Base-by-base conservation (phyloP, 2,888 invertebrate genomes). In the Lissocephala sabroskyi region DNA sequence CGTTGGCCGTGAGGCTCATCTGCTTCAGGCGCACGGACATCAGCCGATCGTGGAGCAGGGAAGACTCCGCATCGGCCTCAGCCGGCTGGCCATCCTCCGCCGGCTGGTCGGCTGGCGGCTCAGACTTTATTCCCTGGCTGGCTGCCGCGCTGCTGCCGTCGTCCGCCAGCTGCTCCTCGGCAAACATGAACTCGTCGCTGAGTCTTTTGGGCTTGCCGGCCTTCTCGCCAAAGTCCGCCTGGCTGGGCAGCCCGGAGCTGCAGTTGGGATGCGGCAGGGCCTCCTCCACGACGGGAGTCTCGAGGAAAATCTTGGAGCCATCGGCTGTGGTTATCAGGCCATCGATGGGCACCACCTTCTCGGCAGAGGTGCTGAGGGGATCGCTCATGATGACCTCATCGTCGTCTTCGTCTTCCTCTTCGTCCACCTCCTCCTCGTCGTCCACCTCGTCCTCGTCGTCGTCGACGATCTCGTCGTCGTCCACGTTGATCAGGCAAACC, bases 201-300 rank as follows among this genome's bases (percentile, higher is more conserved):
- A 84, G 67, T 35, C 84, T 82, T 61, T 85, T 84, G 19, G 84
- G 85, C 49, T 81, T 82, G 23, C 74, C 73, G 5, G 68, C 58
- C 43, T 68, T 65, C 36, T 79, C 78, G 37, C 52, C 60, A 7
- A 14, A 51, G 3, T 57, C 49, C 17, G 40, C 10, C 10, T 36
- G 18, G 2, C 16, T 32, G 2, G 16, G 2, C 10, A 16, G 6
- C 10, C 14, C 35, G 3, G 14, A 6, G 13, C 16, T 7, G 7
- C 4, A 13, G 14, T 35, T 17, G 2, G 35, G 16, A 35, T 35
- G 13, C 0, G 70, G 63, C 45, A 70, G 74, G 42, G 79, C 73
- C 39, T 84, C 85, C 44, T 84, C 84, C 4, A 84, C 76, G 36
- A 83, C 79, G 18, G 84, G 84, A 11, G 84, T 84, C 57, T 84